Evolutionary conservation across 2,888 invertebrate species (phyloP), one percentile per base, ranked within the genome.

Genomic region (Leptogaster cylindrica): DNA sequence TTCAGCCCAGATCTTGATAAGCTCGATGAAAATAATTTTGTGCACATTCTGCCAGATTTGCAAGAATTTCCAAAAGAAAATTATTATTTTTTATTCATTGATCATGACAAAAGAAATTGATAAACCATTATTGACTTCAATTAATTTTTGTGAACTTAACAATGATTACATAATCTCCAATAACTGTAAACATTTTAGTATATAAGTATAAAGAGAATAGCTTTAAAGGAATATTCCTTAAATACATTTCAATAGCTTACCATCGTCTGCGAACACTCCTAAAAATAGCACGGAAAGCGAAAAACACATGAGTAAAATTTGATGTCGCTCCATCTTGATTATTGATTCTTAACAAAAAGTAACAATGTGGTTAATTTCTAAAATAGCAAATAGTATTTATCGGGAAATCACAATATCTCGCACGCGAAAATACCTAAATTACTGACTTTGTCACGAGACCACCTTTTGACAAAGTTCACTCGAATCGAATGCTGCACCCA

Each of bases 261-360:
- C 70, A 66, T 68, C 66, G 69, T 69, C 52, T 64, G 67, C 67
- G 66, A 66, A 69, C 66, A 66, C 48, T 46, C 69, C 69, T 70
- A 70, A 69, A 70, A 70, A 70, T 70, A 70, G 69, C 70, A 70
- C 33, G 50, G 68, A 63, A 67, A 67, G 65, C 63, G 69, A 70
- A 58, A 67, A 65, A 69, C 61, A 69, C 67, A 41, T 67, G 68
- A 66, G 16, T 31, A 70, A 63, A 70, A 61, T 66, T 67, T 48
- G 46, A 27, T 50, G 66, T 65, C 44, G 68, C 70, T 70, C 67
- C 70, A 66, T 70, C 61, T 70, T 68, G 63, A 61, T n/a, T 46
- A 46, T 46, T 46, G 46, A 46, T 46, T 46, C 46, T 46, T 46
- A 20, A 23, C n/a, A 46, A 46, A 46, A n/a, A n/a, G 20, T 10